Conservation (phyloP, 2,797 vertebrate genomes). For the Intellagama lesueurii region DNA sequence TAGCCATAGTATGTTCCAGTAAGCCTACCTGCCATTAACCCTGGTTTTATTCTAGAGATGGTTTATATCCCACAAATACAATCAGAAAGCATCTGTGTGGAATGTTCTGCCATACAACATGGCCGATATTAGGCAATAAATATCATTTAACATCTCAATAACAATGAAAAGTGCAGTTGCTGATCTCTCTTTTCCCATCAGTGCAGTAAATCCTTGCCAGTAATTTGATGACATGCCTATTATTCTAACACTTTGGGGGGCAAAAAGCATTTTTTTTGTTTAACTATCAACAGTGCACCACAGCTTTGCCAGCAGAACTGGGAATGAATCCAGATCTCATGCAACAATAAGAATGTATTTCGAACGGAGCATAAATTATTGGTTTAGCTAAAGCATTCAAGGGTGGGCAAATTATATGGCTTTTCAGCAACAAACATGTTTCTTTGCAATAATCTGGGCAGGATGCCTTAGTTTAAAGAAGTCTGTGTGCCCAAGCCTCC, state of each 20-base stretch:
- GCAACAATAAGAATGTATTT: constrained; percentile 25
- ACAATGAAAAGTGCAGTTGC: constrained; percentile 7
- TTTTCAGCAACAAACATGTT: not conserved
- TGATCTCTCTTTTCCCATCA: constrained; percentile 15
- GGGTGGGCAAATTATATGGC: not conserved
- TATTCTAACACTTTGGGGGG: constrained; percentile 42
- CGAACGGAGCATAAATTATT: constrained; percentile 29
- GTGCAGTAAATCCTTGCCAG: constrained; percentile 25
- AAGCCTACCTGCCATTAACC: not conserved
- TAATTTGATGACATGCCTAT: constrained; percentile 43
- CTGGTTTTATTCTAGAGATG: not conserved
- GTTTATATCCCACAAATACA: not conserved
- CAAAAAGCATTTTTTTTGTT: not conserved
- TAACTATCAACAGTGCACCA: constrained; percentile 12
- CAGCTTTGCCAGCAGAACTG: constrained; percentile 23
- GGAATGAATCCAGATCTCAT: constrained; percentile 29
- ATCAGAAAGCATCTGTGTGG: not conserved
- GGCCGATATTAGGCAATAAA: not conserved
- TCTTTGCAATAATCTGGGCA: not conserved
- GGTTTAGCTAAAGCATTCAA: not conserved
- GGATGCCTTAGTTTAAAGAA: not conserved
- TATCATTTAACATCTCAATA: constrained; percentile 38
- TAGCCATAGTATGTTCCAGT: not conserved
- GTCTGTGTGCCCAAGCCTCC: not conserved
- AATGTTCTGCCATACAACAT: constrained; percentile 20